Conservation (phyloP, 1,140 invertebrate genomes). For the Papilio glaucus region DNA sequence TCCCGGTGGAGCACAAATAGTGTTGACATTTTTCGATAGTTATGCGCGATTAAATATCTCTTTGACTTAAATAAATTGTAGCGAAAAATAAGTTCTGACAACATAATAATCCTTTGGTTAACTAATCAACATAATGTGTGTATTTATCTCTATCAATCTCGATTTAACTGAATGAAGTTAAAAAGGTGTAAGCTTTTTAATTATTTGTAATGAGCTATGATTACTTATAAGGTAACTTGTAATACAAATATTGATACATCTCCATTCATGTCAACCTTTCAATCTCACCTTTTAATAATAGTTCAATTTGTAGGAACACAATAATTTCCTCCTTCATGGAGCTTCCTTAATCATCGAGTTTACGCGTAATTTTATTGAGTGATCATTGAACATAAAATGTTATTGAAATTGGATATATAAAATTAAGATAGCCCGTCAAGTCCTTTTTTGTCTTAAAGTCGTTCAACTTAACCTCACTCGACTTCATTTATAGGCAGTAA, state of each 20-base stretch:
- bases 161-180: not conserved
- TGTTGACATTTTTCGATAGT: too few species aligned
- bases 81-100: too few species aligned
- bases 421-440: conserved; percentile 19
- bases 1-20: too few species aligned
- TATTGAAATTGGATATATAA: conserved; percentile 16
- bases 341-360: conserved; percentile 16
- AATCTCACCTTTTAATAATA: conserved; percentile 15
- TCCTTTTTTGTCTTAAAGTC: conserved; percentile 21
- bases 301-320: conserved; percentile 17
- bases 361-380: conserved; percentile 27
- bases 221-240: not conserved
- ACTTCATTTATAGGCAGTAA: conserved; percentile 27
- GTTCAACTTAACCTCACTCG: conserved; percentile 26
- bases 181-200: not conserved
- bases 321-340: not conserved
- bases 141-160: too few species aligned
- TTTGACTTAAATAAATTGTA: too few species aligned
- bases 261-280: not conserved
- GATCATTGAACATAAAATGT: conserved; percentile 31
- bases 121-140: too few species aligned
- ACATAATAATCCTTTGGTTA: too few species aligned
- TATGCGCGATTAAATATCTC: too few species aligned
- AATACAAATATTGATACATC: conserved; percentile 14
- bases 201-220: not conserved